Evolutionary conservation across 2,113 vertebrate species (phyloP), one percentile per base, ranked within the genome.

Genomic region (Polyodon spathula): DNA sequence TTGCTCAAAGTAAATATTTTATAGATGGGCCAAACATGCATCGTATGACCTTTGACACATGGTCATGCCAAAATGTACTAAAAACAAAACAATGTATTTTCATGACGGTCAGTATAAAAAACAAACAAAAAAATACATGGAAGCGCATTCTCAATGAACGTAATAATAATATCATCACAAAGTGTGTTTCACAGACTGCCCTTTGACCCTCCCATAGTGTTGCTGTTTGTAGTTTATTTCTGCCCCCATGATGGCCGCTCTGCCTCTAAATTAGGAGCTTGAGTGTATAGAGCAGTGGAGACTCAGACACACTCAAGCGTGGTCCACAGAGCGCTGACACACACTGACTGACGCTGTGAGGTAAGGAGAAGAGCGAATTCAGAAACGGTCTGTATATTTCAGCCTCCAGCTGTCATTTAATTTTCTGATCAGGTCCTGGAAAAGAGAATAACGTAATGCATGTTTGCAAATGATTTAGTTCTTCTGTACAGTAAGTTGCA

Each of bases 171-270:
- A 37, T 58, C 56, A 16, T 41, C 40, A 37, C 5, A 56, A 42
- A 43, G 14, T 8, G 40, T 55, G 11, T 14, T 63, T 27, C 39
- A 43, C 41, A 17, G 42, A 3, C n/a, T 55, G 62, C 55, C 55
- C 62, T 58, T 58, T 63, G 62, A 58, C 62, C 62, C 43, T 15
- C 43, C 46, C 9, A 37, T 38, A 63, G 55, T 40, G 27, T 38
- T 42, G 41, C 61, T 27, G 39, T 27, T 17, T 14, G 53, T 42
- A 8, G 37, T 59, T 37, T 43, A 39, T 59, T 14, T 50, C 10
- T 50, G 48, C 48, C 48, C 48, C 9, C 37, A 55, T 55, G 4
- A 55, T 55, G 53, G 53, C 53, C 27, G 17, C 53, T 17, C 17
- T 9, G 16, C n/a, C 53, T 27, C 53, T 37, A 55, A 55, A 55